Evolutionary conservation across 2,797 vertebrate genomes (phyloP).

Genomic region (Emydoidea blandingii): DNA sequence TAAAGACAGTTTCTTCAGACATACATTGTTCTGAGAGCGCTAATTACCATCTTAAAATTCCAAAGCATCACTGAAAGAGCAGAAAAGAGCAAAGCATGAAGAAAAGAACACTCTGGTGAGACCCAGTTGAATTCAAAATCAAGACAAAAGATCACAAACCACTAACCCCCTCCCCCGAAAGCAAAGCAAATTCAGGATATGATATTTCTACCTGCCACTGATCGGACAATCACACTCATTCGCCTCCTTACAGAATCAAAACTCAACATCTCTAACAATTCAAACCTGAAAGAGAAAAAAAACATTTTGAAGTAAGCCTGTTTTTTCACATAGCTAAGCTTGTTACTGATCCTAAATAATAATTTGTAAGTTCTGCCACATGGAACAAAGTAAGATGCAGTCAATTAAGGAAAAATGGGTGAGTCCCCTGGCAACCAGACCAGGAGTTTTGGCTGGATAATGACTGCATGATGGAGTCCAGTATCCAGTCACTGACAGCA

Average conservation of each 20-base stretch:
- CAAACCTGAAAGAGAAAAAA: slow-evolving; percentile 83
- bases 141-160: not conserved
- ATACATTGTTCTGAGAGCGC: not conserved
- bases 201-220: slow-evolving; percentile 83
- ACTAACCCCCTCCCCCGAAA: not conserved
- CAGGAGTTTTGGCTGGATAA: not conserved
- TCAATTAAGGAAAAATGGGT: not conserved
- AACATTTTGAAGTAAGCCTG: not conserved
- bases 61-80: not conserved
- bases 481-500: not conserved
- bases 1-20: not conserved
- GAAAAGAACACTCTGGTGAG: not conserved
- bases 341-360: not conserved
- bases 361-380: not conserved
- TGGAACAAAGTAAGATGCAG: not conserved
- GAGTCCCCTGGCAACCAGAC: not conserved
- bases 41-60: not conserved
- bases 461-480: not conserved
- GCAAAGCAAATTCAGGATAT: not conserved
- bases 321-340: not conserved
- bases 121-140: not conserved
- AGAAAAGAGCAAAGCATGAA: not conserved
- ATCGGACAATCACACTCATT: slow-evolving; percentile 96
- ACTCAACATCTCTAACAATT: slow-evolving; percentile 91
- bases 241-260: slow-evolving; percentile 96